Evolutionary conservation across 2,797 vertebrate genomes (phyloP), one percentile per base, ranked within the genome.

Genomic region (Ceryle rudis): DNA sequence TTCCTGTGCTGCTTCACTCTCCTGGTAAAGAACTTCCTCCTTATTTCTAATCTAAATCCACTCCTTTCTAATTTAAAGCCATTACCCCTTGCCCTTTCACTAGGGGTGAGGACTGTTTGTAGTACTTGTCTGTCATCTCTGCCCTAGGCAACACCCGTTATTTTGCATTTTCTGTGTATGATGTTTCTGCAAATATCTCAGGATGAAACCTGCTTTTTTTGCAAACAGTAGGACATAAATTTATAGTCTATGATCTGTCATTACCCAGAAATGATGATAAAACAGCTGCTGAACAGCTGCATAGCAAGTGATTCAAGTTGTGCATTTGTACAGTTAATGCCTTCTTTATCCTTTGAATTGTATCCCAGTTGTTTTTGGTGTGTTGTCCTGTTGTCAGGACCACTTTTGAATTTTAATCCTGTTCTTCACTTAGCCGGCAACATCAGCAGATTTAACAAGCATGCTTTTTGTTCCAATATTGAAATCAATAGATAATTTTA

Each of bases 391-490:
- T 79, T 84, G 73, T 70, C 55, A 62, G 81, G 58, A 79, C 86
- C 49, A 16, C 86, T 94, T 86, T 20, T 81, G 88, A 93, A 90
- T 96, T 93, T 92, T 94, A 95, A 93, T 95, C 47, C 31, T 16
- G 8, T 75, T 81, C 57, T 83, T 70, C 69, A 26, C 42, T 66
- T 44, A 42, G 39, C 91, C 82, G 91, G 66, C 86, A n/a, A 51
- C 81, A 79, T 89, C 92, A 93, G 91, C 94, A 94, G 81, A 66
- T 95, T 86, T 92, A 86, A 93, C 82, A 83, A 89, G 66, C 54
- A 9, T 8, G n/a, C 57, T 85, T 91, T 85, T 77, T 57, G 37
- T 94, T 77, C 77, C 66, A 19, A 8, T 55, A 44, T 70, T 69
- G 55, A 84, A 93, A 96, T 95, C 47, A 0, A 96, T 93, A 80